Base-by-base conservation (phyloP, 2,113 vertebrate genomes). In the Pristiophorus japonicus region DNA sequence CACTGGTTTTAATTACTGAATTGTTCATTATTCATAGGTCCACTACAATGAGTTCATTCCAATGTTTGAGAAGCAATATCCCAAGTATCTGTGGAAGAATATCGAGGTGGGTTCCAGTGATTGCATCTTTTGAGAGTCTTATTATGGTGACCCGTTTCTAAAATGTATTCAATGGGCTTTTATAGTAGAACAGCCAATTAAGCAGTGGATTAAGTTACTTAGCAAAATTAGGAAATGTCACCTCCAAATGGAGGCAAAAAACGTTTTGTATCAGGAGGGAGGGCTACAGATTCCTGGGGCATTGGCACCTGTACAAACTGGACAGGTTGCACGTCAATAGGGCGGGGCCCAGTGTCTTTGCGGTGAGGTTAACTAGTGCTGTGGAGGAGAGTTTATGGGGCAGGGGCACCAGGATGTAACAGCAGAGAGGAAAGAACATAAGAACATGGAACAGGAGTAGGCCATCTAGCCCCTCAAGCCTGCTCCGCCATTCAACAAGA, bases 11-110 rank as follows among this genome's bases (percentile, higher is more conserved):
- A 81, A 20, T 81, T 42, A 81, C 78, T 81, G 38, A 81, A 45
- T 81, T 45, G 88, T 92, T 92, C n/a, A 63, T 63, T 92, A 92
- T 92, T 63, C 30, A 65, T 84, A 99, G 99, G 97, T 99, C 34
- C 98, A 99, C 96, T 98, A 97, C 34, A 96, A 99, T 65, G 98
- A 99, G 75, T 99, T 99, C 96, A 98, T 99, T 95, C 98, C 98
- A 0, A 97, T 98, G 96, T 99, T 99, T 97, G 98, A 99, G 97
- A 97, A 98, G 81, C 99, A 99, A 62, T 98, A 99, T 96, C 98
- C 98, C 2, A 98, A 98, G n/a, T 97, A 98, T 96, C 97, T 97
- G 8, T 99, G 99, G 99, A 97, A 97, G 91, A 95, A 95, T 0
- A 97, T 99, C 55, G 98, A 99, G 97, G 99, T 99, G 97, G 97